phyloP scores from a whole-genome alignment of 2,888 invertebrate genomes.

The Trachelus iudaicus region DNA sequence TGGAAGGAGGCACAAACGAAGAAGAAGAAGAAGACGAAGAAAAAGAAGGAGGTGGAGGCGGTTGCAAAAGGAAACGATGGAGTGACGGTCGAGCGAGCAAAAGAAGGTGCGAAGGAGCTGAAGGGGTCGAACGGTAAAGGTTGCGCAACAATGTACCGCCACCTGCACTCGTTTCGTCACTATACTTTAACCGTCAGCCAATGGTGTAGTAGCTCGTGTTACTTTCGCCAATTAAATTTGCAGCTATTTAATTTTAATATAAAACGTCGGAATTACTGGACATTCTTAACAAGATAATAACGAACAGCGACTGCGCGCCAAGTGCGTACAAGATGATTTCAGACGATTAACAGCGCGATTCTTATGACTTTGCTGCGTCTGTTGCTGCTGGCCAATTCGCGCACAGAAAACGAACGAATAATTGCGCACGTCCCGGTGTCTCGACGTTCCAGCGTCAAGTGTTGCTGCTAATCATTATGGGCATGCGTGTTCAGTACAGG shows the following conservation, averaged over 20 bases:
- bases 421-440: not conserved
- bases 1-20: not conserved
- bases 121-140: constrained; percentile 3
- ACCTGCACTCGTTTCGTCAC: constrained; percentile 56
- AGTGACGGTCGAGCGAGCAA: constrained; percentile 16
- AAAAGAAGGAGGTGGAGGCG: constrained; percentile 5
- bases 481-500: not conserved
- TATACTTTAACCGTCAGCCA: constrained; percentile 37
- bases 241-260: constrained; percentile 45
- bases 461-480: not conserved
- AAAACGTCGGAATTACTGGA: constrained; percentile 27
- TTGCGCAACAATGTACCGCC: constrained; percentile 52
- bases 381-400: not conserved
- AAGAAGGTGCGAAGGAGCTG: constrained; percentile 14
- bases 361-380: not conserved
- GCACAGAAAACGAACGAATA: not conserved
- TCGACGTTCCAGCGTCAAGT: not conserved
- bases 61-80: constrained; percentile 7
- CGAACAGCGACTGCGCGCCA: not conserved
- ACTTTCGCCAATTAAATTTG: constrained; percentile 55
- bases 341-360: not conserved
- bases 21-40: not conserved
- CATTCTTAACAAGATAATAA: not conserved
- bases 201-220: constrained; percentile 35
- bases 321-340: not conserved